These are phyloP conservation scores for Rhadinocentrus ornatus DNA, from an alignment of 2,797 vertebrate species.

Conservation along the genomic window DNA sequence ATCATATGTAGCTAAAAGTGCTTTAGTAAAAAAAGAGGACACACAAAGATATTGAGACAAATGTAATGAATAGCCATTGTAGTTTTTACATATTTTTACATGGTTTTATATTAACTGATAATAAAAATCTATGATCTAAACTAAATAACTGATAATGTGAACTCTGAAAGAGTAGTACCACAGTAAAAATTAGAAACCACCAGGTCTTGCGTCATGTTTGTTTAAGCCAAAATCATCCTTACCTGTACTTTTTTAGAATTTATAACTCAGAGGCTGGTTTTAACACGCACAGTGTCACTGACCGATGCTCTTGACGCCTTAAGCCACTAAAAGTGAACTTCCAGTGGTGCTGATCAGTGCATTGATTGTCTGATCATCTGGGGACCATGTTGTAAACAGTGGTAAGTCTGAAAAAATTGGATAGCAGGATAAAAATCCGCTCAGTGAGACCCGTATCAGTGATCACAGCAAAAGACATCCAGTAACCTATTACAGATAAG, in stretches of 20 bases:
- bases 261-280: slow-evolving; percentile 7
- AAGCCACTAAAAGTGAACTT: slow-evolving; percentile 38
- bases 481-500: slow-evolving; percentile 18
- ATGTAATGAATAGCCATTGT: too few relatives aligned
- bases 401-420: slow-evolving; percentile 72
- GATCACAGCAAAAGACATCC: slow-evolving; percentile 43
- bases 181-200: too few relatives aligned
- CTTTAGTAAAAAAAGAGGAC: too few relatives aligned
- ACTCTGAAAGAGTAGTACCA: too few relatives aligned
- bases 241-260: background rate
- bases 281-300: slow-evolving; percentile 50
- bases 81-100: too few relatives aligned
- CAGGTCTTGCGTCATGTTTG: background rate
- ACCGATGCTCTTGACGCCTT: slow-evolving; percentile 20
- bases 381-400: slow-evolving; percentile 49
- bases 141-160: too few relatives aligned
- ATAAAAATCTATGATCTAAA: too few relatives aligned
- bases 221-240: background rate
- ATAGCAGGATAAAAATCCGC: slow-evolving; percentile 47
- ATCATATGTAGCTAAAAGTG: too few relatives aligned
- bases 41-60: too few relatives aligned
- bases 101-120: too few relatives aligned
- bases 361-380: slow-evolving; percentile 66
- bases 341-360: slow-evolving; percentile 59
- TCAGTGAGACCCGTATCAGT: slow-evolving; percentile 49